Base-by-base conservation (phyloP, 2,113 vertebrate genomes). In the Sturnus vulgaris region DNA sequence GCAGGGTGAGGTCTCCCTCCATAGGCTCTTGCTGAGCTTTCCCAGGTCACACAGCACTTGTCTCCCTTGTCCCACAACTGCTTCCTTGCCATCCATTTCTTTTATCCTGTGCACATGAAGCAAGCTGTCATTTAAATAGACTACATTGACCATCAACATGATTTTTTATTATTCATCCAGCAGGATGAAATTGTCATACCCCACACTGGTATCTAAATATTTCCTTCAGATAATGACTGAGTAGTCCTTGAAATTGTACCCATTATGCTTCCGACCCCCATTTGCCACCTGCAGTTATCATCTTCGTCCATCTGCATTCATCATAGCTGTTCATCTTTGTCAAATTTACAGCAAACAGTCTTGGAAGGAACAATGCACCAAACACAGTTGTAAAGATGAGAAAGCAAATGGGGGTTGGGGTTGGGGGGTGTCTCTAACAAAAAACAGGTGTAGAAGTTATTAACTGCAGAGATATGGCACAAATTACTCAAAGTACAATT, bases 141-240 rank as follows among this genome's bases (percentile, higher is more conserved):
- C 18, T 0, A 0, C 31, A 68, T 7, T 35, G 42, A 42, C 12
- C 60, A 83, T 12, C 53, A 65, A 46, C 8, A 22, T 12, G 6
- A 79, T 63, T 73, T 75, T 35, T 88, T 79, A 59, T 59, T 84
- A 70, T 76, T 91, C 60, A 88, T 65, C 37, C 69, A 70, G 56
- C 27, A 79, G 53, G 65, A 82, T 69, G 47, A 76, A 85, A 84
- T 9, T 64, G 60, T 93, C 65, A 49, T 61, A 44, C 61, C 49
- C 30, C 86, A 72, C 20, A 18, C 72, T 77, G 85, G 11, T 65
- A 86, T 52, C 88, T 75, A 83, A 94, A 55, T 70, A 93, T 90
- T 96, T 90, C 80, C 49, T 53, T 91, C 80, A 84, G 76, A 71
- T 85, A 95, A 96, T 91, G 80, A 52, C 69, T 68, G 64, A 90